A percentile compares a stretch with the other conserved stretches of the same genome.
These are phyloP conservation scores for Oreortyx pictus DNA, from an alignment of 2,797 vertebrate species.

Conservation along the genomic window DNA sequence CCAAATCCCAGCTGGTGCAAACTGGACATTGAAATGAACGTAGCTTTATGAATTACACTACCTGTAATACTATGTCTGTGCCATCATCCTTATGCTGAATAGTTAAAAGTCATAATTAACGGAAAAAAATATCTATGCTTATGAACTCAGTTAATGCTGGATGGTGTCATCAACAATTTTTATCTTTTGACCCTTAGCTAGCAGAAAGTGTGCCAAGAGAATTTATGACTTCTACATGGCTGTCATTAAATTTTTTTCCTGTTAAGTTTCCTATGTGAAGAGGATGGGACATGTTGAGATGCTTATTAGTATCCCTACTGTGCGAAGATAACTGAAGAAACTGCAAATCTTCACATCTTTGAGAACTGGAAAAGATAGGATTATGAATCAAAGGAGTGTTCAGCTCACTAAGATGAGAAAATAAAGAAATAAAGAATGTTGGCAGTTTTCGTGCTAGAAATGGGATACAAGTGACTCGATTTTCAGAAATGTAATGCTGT, in stretches of 20 bases:
- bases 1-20: background rate
- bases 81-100: background rate
- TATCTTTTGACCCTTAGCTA: background rate
- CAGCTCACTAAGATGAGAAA: background rate
- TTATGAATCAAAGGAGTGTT: background rate
- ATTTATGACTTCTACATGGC: background rate
- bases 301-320: background rate
- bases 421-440: background rate
- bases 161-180: background rate
- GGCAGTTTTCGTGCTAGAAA: background rate
- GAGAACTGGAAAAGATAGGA: background rate
- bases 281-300: background rate
- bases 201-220: background rate
- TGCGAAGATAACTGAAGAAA: background rate
- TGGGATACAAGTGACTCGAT: background rate
- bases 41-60: background rate
- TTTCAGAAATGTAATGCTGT: constrained; percentile 15
- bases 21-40: background rate
- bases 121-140: background rate
- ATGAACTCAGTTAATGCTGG: background rate
- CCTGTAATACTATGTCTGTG: background rate
- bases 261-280: background rate
- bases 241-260: background rate
- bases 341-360: background rate
- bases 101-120: background rate